Conservation (phyloP, 2,888 invertebrate species). For the Eristalis intricaria region DNA sequence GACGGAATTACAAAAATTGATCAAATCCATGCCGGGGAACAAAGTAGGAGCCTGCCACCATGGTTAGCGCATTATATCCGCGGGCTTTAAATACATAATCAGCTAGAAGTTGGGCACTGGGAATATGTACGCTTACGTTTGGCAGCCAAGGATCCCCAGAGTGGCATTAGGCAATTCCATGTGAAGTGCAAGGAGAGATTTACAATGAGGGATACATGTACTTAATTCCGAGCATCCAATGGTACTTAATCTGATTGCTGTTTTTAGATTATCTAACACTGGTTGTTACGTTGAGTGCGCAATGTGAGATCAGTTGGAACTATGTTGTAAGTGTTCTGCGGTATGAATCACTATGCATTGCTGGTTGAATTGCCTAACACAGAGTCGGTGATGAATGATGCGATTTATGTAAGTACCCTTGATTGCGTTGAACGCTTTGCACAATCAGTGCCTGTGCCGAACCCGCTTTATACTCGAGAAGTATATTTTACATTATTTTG, state of each 20-base stretch:
- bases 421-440: neutral
- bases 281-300: neutral
- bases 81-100: constrained; percentile 33
- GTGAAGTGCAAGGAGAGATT: constrained; percentile 15
- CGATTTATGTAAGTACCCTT: neutral
- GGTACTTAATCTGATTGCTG: constrained; percentile 13
- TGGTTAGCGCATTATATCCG: neutral
- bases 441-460: no score
- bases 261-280: neutral
- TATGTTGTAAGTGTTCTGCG: neutral
- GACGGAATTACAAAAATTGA: constrained; percentile 54
- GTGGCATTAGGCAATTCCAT: constrained; percentile 33
- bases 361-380: neutral
- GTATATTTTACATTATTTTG: no score
- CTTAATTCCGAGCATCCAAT: constrained; percentile 18
- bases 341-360: neutral
- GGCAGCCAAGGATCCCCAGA: constrained; percentile 20
- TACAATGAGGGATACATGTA: constrained; percentile 28
- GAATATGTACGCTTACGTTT: neutral
- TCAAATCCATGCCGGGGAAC: constrained; percentile 21
- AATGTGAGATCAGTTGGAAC: neutral
- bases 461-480: no score
- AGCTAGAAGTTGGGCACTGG: constrained; percentile 15
- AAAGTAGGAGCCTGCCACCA: constrained; percentile 5
- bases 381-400: neutral